These are phyloP conservation scores for Tortrix viridana DNA, from an alignment of 2,888 invertebrate species.

Conservation along the genomic window DNA sequence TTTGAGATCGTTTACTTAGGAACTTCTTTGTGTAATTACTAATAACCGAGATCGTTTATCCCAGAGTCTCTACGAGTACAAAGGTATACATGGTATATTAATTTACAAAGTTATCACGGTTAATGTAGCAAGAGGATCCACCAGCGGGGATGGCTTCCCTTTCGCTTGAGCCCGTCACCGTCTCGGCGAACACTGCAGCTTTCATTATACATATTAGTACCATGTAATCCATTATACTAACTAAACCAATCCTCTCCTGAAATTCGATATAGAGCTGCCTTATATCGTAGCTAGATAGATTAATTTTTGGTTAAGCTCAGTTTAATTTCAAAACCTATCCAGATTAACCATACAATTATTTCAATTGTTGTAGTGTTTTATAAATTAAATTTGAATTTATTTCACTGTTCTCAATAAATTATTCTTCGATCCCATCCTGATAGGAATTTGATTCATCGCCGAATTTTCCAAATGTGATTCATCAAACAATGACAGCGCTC, in stretches of 20 bases:
- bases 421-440: background rate
- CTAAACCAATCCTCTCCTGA: conserved; percentile 7
- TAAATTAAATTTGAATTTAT: background rate
- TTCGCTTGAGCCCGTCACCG: conserved; percentile 22
- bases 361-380: too few species aligned
- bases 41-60: conserved; percentile 16
- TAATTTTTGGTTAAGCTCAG: conserved; percentile 2
- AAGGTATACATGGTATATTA: conserved; percentile 14
- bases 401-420: conserved; percentile 9
- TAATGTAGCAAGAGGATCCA: conserved; percentile 29
- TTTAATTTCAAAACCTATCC: too few species aligned
- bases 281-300: background rate
- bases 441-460: conserved; percentile 30
- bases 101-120: conserved; percentile 34
- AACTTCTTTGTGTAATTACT: background rate
- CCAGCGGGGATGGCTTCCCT: conserved; percentile 28
- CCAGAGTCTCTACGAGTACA: conserved; percentile 1
- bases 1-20: background rate
- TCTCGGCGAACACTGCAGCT: conserved; percentile 18
- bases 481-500: conserved; percentile 29
- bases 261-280: background rate
- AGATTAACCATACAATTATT: too few species aligned
- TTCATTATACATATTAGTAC: conserved; percentile 32
- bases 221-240: conserved; percentile 15
- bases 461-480: conserved; percentile 25